Conservation (phyloP, 2,797 vertebrate genomes). For the Threskiornis aethiopicus region DNA sequence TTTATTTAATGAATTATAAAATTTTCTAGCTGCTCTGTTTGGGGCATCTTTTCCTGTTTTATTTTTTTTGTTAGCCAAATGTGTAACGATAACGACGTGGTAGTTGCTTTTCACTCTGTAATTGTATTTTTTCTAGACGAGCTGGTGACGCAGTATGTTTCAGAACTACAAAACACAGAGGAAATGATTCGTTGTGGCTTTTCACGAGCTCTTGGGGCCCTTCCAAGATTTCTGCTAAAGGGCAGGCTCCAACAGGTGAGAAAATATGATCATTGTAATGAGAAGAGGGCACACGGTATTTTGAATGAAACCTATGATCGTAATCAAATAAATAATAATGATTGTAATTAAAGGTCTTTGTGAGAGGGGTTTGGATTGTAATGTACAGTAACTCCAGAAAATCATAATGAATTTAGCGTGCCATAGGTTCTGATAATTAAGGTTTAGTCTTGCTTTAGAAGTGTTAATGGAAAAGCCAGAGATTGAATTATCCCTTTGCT, state of each 20-base stretch:
- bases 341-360: conserved; percentile 9
- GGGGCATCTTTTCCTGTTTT: not conserved
- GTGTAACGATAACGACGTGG: not conserved
- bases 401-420: not conserved
- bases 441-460: not conserved
- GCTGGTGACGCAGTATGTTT: conserved; percentile 82
- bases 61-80: not conserved
- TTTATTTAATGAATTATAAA: not conserved
- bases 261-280: not conserved
- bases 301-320: not conserved
- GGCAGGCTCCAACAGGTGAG: conserved; percentile 87
- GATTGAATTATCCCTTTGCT: not conserved
- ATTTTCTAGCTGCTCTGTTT: not conserved
- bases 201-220: conserved; percentile 87
- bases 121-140: conserved; percentile 71
- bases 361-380: not conserved
- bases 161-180: conserved; percentile 82
- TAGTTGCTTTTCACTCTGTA: not conserved
- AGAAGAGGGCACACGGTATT: not conserved
- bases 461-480: not conserved
- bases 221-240: conserved; percentile 85
- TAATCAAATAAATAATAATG: conserved; percentile 8
- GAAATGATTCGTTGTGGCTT: conserved; percentile 88
- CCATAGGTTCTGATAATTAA: not conserved
- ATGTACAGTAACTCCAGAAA: not conserved